phyloP scores from a whole-genome alignment of 2,113 vertebrate genomes.

The Phoenicopterus ruber region DNA sequence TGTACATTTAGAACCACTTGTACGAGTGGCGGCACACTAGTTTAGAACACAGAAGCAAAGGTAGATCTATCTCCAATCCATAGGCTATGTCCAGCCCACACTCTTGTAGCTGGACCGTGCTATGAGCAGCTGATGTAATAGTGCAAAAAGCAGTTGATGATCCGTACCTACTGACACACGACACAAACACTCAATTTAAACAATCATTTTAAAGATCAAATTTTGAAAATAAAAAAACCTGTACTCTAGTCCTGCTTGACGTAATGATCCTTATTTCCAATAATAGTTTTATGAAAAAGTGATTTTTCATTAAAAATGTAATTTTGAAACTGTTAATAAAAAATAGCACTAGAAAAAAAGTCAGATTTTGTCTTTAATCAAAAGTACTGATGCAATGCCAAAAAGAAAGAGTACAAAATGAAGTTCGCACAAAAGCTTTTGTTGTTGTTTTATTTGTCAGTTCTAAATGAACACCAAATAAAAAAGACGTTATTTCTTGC shows the following conservation, averaged over 20 bases:
- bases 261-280: background rate
- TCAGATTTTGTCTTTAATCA: background rate
- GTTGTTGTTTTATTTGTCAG: background rate
- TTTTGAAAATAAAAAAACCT: background rate
- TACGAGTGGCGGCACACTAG: background rate
- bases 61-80: background rate
- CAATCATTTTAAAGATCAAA: too few species aligned
- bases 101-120: background rate
- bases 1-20: background rate
- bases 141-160: accelerated
- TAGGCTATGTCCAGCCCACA: background rate
- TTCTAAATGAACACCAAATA: background rate
- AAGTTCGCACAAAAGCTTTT: background rate
- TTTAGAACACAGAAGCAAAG: background rate
- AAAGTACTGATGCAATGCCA: background rate
- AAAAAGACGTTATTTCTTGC: background rate
- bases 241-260: background rate
- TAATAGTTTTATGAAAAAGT: background rate
- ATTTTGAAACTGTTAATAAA: background rate
- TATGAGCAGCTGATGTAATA: background rate
- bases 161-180: background rate
- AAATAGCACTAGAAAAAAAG: background rate
- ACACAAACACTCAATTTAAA: too few species aligned
- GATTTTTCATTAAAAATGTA: background rate
- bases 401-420: background rate